A percentile compares a stretch with the other conserved stretches of the same genome.
Evolutionary conservation across 2,797 vertebrate genomes (phyloP).

Genomic region (Lateolabrax maculatus): DNA sequence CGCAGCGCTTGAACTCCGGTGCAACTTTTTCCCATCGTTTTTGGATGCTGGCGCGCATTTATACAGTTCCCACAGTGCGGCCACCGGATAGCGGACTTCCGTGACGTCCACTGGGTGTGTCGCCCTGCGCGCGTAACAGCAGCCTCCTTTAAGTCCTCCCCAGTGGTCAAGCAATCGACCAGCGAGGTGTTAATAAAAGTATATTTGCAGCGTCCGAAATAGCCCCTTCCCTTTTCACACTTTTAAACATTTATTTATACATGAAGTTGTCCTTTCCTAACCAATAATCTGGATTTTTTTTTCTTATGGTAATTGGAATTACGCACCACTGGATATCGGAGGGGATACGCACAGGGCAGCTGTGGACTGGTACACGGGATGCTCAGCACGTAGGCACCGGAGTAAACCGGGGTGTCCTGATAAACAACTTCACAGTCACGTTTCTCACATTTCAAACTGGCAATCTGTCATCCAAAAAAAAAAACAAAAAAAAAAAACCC

Average conservation of each 20-base stretch:
- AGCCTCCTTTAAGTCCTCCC: constrained; percentile 12
- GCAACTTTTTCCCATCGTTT: constrained; percentile 80
- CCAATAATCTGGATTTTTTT: not conserved
- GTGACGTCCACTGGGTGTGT: constrained; percentile 78
- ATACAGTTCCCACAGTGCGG: constrained; percentile 84
- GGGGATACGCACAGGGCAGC: not conserved
- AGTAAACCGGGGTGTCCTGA: constrained; percentile 4
- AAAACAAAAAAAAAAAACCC: not conserved
- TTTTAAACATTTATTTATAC: not conserved
- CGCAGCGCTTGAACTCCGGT: constrained; percentile 72
- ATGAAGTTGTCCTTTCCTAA: fast-evolving
- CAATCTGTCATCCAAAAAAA: not conserved
- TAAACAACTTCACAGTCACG: constrained; percentile 3
- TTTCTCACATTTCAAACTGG: constrained; percentile 12
- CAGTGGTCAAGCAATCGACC: not conserved
- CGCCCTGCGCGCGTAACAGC: constrained; percentile 70
- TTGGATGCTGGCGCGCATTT: constrained; percentile 74
- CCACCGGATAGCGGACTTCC: constrained; percentile 78
- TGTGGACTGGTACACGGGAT: constrained; percentile 29
- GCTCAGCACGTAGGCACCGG: constrained; percentile 70
- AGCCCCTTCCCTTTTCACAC: not conserved
- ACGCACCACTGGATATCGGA: not conserved
- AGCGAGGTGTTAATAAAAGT: constrained; percentile 7
- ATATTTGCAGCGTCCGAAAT: not conserved
- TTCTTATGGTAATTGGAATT: not conserved